A percentile compares a stretch with the other conserved stretches of the same genome.
These are phyloP conservation scores for Amniataba percoides DNA, from an alignment of 2,797 vertebrate genomes.

Conservation along the genomic window DNA sequence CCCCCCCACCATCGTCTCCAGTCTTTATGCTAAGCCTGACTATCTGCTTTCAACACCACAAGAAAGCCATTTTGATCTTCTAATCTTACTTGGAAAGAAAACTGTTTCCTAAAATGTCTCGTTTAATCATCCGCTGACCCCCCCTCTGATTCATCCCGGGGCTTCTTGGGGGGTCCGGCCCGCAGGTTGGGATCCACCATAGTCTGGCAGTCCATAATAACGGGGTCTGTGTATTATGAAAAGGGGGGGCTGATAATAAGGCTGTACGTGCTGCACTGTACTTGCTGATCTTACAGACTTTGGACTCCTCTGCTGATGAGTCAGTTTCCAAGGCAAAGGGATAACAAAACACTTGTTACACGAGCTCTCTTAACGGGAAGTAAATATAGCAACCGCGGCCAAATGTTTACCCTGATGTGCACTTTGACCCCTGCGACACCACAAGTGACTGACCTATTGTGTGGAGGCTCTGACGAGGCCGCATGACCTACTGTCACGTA, in stretches of 20 bases:
- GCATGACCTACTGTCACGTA: conserved; percentile 49
- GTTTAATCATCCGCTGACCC: conserved; percentile 49
- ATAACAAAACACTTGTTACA: conserved; percentile 60
- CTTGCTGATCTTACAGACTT: conserved; percentile 70
- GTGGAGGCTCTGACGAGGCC: conserved; percentile 22
- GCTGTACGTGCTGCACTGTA: conserved; percentile 46
- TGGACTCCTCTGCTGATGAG: conserved; percentile 60
- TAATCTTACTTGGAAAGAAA: conserved; percentile 1
- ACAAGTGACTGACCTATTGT: conserved; percentile 15
- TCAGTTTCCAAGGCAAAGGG: conserved; percentile 69
- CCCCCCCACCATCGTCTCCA: background rate
- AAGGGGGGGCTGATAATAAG: conserved; percentile 32
- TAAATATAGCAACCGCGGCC: conserved; percentile 65
- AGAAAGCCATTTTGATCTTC: background rate
- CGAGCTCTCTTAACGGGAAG: conserved; percentile 48
- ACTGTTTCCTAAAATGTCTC: background rate
- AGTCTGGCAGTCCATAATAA: conserved; percentile 39
- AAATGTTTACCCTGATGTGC: conserved; percentile 50
- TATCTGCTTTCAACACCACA: conserved; percentile 1
- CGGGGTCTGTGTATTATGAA: conserved; percentile 39
- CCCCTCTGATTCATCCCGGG: conserved; percentile 28
- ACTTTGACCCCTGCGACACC: conserved; percentile 67
- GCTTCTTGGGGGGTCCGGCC: conserved; percentile 44
- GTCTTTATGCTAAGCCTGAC: background rate
- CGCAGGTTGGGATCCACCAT: conserved; percentile 39